Base-by-base conservation (phyloP, 2,113 vertebrate genomes). In the Rousettus leschenaultii region DNA sequence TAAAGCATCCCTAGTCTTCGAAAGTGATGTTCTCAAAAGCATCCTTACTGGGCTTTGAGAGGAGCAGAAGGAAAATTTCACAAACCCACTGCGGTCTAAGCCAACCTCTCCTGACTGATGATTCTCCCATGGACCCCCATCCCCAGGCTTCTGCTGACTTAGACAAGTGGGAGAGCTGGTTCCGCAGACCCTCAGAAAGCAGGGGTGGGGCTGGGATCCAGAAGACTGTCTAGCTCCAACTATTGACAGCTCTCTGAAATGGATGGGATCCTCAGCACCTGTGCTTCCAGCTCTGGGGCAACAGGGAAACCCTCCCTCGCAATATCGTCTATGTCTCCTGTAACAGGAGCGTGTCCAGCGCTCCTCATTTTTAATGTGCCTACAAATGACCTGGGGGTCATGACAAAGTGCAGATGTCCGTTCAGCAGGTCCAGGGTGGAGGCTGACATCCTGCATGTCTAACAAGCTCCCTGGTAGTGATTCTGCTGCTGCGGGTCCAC, bases 71-170 rank as follows among this genome's bases (percentile, higher is more conserved):
- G 21, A 57, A 59, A 79, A 43, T 0, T 16, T 80, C 2, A 19
- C 71, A 86, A 71, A 16, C 26, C 57, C 7, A 61, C 74, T 86
- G 8, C 57, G 4, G 48, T 59, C 40, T n/a, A 73, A 38, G 53
- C 85, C 85, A 89, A 33, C 22, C 45, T 28, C 30, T 26, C 40
- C 35, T 21, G 12, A 86, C 33, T 93, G 30, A 28, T 30, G 11
- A 63, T 15, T 19, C 22, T 38, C 10, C 0, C 0, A 18, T 6
- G 5, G 9, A 6, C 3, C 0, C 6, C 19, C 5, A 12, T 3
- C 14, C 19, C 55, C 35, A 45, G 63, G 30, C 33, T 51, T 85
- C 82, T 40, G 38, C 24, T n/a, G 16, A 53, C 7, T 48, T 45
- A 18, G 38, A n/a, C 3, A 0, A 2, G 40, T 6, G 1, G 13